Conservation (phyloP, 2,888 invertebrate genomes). For the Spatulosminthurus flaviceps region DNA sequence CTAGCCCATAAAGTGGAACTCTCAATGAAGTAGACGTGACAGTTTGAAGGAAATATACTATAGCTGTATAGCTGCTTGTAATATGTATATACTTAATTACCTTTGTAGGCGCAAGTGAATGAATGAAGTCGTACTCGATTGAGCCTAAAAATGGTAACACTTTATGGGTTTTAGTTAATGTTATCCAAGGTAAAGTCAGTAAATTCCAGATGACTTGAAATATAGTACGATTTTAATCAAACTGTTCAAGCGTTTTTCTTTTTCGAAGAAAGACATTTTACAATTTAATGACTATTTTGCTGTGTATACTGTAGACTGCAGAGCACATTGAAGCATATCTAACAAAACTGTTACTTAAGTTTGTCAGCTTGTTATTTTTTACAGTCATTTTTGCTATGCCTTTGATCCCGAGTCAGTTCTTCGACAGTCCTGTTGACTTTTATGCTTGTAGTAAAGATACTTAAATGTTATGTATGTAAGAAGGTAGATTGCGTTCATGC, state of each 20-base stretch:
- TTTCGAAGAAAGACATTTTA: neutral
- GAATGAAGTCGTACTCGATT: too few species aligned
- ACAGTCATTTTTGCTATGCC: neutral
- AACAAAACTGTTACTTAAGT: neutral
- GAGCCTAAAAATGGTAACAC: too few species aligned
- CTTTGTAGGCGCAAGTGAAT: too few species aligned
- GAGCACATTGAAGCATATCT: neutral
- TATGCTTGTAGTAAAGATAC: neutral
- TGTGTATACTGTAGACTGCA: neutral
- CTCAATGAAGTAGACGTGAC: neutral
- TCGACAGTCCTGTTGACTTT: neutral
- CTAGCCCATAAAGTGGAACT: neutral
- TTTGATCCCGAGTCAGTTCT: neutral
- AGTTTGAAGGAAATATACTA: neutral
- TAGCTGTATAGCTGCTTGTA: too few species aligned
- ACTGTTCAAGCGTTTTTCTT: neutral
- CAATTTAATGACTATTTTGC: neutral
- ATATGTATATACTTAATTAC: too few species aligned
- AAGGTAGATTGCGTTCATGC: neutral
- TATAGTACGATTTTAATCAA: constrained; percentile 21
- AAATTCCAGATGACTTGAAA: constrained; percentile 20
- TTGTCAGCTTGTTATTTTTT: neutral
- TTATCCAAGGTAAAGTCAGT: neutral
- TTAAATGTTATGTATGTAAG: neutral
- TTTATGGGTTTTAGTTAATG: neutral